Conservation (phyloP, 1,140 invertebrate genomes). For the Dendroctonus ponderosae region DNA sequence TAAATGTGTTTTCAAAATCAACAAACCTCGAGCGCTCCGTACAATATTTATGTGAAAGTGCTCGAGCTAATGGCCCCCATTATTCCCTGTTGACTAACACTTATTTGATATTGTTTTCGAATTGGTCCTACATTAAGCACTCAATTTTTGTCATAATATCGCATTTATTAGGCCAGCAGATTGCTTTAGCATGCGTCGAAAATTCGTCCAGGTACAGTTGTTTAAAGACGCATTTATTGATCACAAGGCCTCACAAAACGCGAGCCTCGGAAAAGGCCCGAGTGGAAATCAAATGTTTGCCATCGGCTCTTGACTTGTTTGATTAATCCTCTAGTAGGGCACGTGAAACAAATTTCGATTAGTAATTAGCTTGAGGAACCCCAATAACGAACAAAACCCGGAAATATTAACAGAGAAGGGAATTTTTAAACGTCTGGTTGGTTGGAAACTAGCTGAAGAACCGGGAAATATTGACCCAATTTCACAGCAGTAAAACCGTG, state of each 20-base stretch:
- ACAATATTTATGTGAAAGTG: slow-evolving; percentile 21
- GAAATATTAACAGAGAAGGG: too few relatives aligned
- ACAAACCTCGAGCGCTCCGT: background rate
- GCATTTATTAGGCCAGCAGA: background rate
- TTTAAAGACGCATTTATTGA: too few relatives aligned
- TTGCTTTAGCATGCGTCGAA: too few relatives aligned
- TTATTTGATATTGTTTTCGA: slow-evolving; percentile 14
- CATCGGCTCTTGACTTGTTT: slow-evolving; percentile 21
- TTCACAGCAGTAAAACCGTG: too few relatives aligned
- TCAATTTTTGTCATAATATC: slow-evolving; percentile 12
- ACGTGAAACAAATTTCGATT: slow-evolving; percentile 24
- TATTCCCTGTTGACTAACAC: slow-evolving; percentile 23
- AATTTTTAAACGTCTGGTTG: too few relatives aligned
- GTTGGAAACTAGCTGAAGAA: too few relatives aligned
- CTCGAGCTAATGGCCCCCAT: slow-evolving; percentile 18
- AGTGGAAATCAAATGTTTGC: slow-evolving; percentile 31
- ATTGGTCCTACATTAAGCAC: slow-evolving; percentile 19
- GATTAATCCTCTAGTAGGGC: slow-evolving; percentile 8
- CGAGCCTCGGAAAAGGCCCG: slow-evolving; percentile 19
- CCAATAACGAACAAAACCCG: background rate
- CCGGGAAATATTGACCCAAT: too few relatives aligned
- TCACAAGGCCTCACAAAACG: background rate
- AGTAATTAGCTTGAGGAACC: slow-evolving; percentile 14
- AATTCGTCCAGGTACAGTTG: too few relatives aligned
- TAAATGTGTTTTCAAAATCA: slow-evolving; percentile 21